Conservation (phyloP, 2,888 invertebrate species). For the Allygus modestus region DNA sequence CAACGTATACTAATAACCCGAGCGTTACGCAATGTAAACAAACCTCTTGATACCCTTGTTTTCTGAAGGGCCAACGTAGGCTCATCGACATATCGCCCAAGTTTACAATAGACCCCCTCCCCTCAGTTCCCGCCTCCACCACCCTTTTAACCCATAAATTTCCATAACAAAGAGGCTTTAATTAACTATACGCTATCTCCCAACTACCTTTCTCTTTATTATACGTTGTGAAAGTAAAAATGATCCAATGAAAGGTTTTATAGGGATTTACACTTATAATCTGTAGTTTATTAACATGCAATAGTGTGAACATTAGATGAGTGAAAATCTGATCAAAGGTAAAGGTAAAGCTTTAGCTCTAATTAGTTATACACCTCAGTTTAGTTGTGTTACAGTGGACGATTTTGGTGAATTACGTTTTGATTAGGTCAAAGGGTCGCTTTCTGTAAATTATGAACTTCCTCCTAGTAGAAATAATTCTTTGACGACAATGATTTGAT, state of each 20-base stretch:
- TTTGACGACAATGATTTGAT: too few relatives aligned
- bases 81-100: conserved; percentile 8
- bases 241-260: background rate
- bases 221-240: background rate
- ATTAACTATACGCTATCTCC: background rate
- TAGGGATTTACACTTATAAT: too few relatives aligned
- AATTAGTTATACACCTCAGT: too few relatives aligned
- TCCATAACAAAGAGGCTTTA: conserved; percentile 12
- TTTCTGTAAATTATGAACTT: too few relatives aligned
- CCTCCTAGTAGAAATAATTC: too few relatives aligned
- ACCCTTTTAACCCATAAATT: conserved; percentile 22
- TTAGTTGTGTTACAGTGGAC: too few relatives aligned
- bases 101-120: background rate
- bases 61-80: background rate
- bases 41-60: background rate
- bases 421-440: too few relatives aligned
- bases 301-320: too few relatives aligned
- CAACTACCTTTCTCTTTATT: background rate
- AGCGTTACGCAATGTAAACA: background rate
- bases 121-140: background rate
- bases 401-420: too few relatives aligned
- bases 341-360: too few relatives aligned
- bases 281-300: too few relatives aligned
- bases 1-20: background rate
- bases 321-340: too few relatives aligned